Evolutionary conservation across 2,113 vertebrate genomes (phyloP).

Genomic region (Cyprinodon variegatus): DNA sequence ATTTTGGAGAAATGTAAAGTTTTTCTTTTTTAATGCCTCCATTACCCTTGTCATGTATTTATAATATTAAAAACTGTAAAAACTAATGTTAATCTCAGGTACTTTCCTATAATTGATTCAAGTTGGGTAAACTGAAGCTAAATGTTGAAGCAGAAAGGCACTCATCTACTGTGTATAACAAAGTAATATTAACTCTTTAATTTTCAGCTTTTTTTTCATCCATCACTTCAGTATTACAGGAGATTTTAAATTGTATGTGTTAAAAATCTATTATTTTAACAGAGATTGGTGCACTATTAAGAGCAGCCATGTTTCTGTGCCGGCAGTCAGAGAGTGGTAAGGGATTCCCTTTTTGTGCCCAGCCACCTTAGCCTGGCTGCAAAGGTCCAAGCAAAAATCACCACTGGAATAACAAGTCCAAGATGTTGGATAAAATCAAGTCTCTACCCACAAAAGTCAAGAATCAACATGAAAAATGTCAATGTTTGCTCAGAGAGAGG

Average conservation of each 20-base stretch:
- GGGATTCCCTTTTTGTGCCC: constrained; percentile 7
- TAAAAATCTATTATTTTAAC: neutral
- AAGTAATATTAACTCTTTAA: too few species aligned
- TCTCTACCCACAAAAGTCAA: constrained; percentile 71
- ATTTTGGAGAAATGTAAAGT: neutral
- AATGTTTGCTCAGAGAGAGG: constrained; percentile 70
- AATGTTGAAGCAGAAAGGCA: too few species aligned
- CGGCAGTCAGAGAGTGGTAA: too few species aligned
- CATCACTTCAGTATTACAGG: neutral
- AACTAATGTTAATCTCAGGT: too few species aligned
- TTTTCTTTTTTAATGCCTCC: neutral
- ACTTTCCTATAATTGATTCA: too few species aligned
- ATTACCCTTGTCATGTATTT: neutral
- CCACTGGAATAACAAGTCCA: constrained; percentile 67
- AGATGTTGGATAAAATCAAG: constrained; percentile 68
- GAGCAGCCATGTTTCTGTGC: neutral
- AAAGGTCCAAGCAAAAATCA: constrained; percentile 61
- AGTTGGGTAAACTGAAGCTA: too few species aligned
- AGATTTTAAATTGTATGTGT: neutral
- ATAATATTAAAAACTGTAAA: too few species aligned
- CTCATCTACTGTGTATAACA: too few species aligned
- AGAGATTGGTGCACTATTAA: neutral
- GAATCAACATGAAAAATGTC: constrained; percentile 76
- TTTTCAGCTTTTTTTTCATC: too few species aligned
- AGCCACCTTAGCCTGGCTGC: constrained; percentile 39